These are phyloP conservation scores for Rallus limicola DNA, from an alignment of 2,113 vertebrate species.

Conservation along the genomic window DNA sequence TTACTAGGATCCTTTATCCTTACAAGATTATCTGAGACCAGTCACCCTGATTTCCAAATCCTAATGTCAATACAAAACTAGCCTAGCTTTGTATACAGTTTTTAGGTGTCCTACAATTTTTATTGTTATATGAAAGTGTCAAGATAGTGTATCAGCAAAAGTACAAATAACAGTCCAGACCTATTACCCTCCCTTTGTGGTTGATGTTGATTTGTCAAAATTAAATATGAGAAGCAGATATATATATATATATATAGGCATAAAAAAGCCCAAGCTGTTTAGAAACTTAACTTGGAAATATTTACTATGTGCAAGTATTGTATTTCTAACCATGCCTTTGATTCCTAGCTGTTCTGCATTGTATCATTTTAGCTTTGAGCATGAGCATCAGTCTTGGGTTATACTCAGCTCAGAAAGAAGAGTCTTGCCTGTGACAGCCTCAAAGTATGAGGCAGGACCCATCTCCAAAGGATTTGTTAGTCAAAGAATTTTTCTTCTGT, in stretches of 20 bases:
- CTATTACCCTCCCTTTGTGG: neutral
- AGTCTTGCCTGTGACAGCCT: neutral
- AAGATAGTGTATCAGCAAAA: neutral
- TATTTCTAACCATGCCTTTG: neutral
- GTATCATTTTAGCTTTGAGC: neutral
- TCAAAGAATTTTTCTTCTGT: neutral
- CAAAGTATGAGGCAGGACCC: accelerated
- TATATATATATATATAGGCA: neutral
- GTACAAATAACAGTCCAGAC: neutral
- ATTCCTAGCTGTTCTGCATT: neutral
- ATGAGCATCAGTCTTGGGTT: neutral
- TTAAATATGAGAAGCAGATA: neutral
- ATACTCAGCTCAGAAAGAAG: accelerated
- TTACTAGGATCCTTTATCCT: neutral
- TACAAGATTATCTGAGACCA: neutral
- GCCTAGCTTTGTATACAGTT: neutral
- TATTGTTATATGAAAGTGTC: neutral
- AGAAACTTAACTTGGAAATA: neutral
- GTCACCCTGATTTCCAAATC: neutral
- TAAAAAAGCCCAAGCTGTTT: neutral
- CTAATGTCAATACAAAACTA: neutral
- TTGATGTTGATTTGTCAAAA: neutral
- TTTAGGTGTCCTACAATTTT: neutral
- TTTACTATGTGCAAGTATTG: neutral
- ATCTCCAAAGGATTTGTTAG: neutral